phyloP scores from a whole-genome alignment of 2,113 vertebrate species.

The Coracopsis vasa region DNA sequence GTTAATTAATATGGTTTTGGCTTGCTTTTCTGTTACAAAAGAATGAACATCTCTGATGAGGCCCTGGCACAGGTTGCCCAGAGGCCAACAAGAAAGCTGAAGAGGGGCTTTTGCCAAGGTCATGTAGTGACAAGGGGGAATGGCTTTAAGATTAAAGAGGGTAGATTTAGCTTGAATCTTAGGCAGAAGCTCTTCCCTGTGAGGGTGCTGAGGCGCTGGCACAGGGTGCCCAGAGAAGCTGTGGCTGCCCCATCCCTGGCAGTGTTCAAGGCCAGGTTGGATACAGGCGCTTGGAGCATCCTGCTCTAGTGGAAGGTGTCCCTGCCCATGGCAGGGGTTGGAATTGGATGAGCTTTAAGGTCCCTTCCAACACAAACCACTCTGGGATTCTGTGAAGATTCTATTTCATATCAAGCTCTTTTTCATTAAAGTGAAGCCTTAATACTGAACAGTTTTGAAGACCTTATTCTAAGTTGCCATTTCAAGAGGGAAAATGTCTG shows the following conservation, averaged over 20 bases:
- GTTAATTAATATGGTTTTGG: background rate
- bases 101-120: background rate
- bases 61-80: background rate
- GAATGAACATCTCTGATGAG: background rate
- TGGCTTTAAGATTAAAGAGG: background rate
- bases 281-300: background rate
- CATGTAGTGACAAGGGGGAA: background rate
- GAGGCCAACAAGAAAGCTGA: background rate
- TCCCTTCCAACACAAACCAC: background rate
- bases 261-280: background rate
- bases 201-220: background rate
- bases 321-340: background rate
- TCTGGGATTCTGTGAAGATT: background rate
- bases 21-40: background rate
- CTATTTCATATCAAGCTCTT: background rate
- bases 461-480: background rate
- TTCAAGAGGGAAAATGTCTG: background rate
- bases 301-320: background rate
- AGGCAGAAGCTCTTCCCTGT: accelerated
- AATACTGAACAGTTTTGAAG: background rate
- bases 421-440: background rate
- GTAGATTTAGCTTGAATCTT: background rate
- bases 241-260: background rate
- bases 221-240: too few relatives aligned
- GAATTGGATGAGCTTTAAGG: background rate